Evolutionary conservation across 2,888 invertebrate species (phyloP).

Genomic region (Teinopalpus imperialis): DNA sequence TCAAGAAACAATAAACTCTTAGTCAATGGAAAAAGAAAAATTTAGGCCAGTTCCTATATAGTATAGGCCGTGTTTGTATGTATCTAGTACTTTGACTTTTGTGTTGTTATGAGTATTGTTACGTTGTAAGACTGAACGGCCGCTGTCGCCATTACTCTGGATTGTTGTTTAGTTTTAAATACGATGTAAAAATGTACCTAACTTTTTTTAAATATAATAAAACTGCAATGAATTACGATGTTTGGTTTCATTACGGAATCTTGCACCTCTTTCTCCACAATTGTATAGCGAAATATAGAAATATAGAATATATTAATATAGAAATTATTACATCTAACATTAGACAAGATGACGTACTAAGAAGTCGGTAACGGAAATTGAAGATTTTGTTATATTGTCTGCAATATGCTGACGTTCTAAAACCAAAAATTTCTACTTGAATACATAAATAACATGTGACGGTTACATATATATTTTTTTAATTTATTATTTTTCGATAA

Average conservation of each 20-base stretch:
- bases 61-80: not conserved
- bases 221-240: conserved; percentile 58
- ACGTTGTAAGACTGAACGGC: conserved; percentile 51
- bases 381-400: too few species aligned
- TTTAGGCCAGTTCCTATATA: conserved; percentile 7
- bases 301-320: too few species aligned
- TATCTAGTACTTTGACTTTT: not conserved
- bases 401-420: too few species aligned
- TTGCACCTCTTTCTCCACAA: too few species aligned
- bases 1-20: not conserved
- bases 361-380: too few species aligned
- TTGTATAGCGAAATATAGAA: too few species aligned
- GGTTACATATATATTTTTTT: too few species aligned
- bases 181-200: conserved; percentile 72
- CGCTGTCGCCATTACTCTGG: conserved; percentile 59
- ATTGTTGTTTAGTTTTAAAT: conserved; percentile 57
- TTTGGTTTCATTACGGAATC: conserved; percentile 30
- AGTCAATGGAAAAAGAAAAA: not conserved
- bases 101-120: conserved; percentile 27
- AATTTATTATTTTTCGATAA: too few species aligned
- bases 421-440: too few species aligned
- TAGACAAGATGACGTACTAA: too few species aligned
- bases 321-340: too few species aligned
- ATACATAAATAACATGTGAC: too few species aligned
- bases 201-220: conserved; percentile 65